phyloP scores from a whole-genome alignment of 2,888 invertebrate species.

The Ellobium chinense region DNA sequence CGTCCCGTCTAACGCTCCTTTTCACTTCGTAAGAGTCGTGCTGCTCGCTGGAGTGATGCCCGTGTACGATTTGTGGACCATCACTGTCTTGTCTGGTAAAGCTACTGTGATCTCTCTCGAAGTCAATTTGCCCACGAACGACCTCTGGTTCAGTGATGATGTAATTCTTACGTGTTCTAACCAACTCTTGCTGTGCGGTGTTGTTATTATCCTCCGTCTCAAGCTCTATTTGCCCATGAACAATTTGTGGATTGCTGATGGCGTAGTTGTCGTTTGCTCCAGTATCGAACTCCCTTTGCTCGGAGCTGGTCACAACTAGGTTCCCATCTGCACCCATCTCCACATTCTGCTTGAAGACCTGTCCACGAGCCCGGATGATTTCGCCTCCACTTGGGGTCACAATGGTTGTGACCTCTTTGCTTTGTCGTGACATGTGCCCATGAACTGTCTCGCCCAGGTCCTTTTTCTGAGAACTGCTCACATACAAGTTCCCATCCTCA shows the following conservation, averaged over 20 bases:
- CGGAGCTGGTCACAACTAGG: background rate
- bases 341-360: background rate
- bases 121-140: no score
- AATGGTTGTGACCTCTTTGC: background rate
- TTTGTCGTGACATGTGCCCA: background rate
- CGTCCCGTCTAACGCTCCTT: background rate
- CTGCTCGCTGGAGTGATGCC: background rate
- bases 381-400: background rate
- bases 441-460: background rate
- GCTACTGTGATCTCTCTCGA: no score
- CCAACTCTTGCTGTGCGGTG: no score
- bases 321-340: background rate
- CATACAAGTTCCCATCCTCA: background rate
- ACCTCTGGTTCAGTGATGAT: no score
- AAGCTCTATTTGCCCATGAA: no score
- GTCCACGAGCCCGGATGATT: background rate
- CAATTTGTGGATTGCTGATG: no score
- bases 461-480: background rate
- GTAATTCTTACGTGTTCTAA: no score
- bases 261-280: no score
- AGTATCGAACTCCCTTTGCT: background rate
- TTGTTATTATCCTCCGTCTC: no score
- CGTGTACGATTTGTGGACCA: background rate
- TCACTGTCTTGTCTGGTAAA: no score
- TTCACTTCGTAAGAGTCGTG: background rate